Evolutionary conservation across 2,797 vertebrate genomes (phyloP).

Genomic region (Pseudomugil gertrudae): DNA sequence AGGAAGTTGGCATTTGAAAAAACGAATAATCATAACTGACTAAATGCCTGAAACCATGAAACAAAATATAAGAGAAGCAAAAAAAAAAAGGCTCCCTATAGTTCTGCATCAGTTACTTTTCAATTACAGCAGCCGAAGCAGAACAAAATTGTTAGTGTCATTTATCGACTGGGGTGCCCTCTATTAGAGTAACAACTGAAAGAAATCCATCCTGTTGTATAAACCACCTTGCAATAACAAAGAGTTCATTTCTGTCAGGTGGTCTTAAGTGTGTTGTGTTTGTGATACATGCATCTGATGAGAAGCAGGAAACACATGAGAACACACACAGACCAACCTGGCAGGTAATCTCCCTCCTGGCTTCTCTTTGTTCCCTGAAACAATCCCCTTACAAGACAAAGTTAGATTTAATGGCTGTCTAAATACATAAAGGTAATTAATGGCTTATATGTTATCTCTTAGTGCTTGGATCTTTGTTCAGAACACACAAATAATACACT

Average conservation of each 20-base stretch:
- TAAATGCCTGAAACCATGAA: conserved; percentile 75
- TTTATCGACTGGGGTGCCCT: conserved; percentile 91
- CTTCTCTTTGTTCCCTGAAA: conserved; percentile 46
- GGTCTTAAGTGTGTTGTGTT: conserved; percentile 67
- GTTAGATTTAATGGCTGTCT: conserved; percentile 79
- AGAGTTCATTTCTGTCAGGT: conserved; percentile 84
- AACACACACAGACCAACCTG: conserved; percentile 49
- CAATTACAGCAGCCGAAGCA: conserved; percentile 89
- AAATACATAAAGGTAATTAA: conserved; percentile 78
- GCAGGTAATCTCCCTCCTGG: conserved; percentile 63
- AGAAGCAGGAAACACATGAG: conserved; percentile 59
- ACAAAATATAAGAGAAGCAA: conserved; percentile 77
- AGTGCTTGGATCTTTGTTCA: conserved; percentile 39
- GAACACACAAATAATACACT: neutral
- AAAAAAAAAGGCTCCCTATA: conserved; percentile 69
- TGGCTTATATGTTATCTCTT: neutral
- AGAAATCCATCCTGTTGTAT: conserved; percentile 89
- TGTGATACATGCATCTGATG: conserved; percentile 70
- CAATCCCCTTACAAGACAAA: conserved; percentile 64
- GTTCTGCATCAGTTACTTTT: conserved; percentile 92
- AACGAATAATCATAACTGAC: conserved; percentile 64
- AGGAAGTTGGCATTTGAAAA: conserved; percentile 66
- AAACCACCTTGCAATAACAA: conserved; percentile 89
- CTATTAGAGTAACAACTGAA: conserved; percentile 88
- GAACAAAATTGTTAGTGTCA: conserved; percentile 91